Conservation (phyloP, 2,113 vertebrate species). For the Potamarius usumacintae region DNA sequence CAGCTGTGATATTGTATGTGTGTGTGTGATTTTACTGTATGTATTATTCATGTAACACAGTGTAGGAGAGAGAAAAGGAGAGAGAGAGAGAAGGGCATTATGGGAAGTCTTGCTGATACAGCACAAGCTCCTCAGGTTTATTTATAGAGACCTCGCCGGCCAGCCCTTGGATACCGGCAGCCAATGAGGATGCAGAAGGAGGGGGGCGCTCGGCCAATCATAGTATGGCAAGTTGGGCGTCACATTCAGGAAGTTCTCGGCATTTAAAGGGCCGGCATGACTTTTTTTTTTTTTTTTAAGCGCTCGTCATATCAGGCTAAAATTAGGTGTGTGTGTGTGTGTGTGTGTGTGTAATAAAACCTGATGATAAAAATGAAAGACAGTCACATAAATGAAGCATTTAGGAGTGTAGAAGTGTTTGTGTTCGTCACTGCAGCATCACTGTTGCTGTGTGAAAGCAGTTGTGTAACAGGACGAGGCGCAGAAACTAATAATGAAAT, state of each 20-base stretch:
- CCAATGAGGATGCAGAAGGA: constrained; percentile 73
- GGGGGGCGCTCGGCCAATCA: constrained; percentile 68
- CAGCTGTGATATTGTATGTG: constrained; percentile 47
- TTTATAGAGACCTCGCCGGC: constrained; percentile 81
- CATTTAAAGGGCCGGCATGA: constrained; percentile 73
- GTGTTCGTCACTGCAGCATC: constrained; percentile 23
- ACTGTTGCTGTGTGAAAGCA: constrained; percentile 47
- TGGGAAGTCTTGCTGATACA: constrained; percentile 80
- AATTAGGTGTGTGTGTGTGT: constrained; percentile 26
- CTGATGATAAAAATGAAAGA: constrained; percentile 11
- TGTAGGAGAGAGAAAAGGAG: constrained; percentile 30
- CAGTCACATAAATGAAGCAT: neutral
- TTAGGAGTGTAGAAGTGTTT: neutral
- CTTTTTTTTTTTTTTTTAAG: constrained; percentile 66
- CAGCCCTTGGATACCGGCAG: constrained; percentile 82
- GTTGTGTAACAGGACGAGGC: constrained; percentile 12
- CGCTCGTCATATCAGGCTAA: constrained; percentile 37
- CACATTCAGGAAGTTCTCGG: constrained; percentile 75
- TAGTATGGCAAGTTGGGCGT: constrained; percentile 63
- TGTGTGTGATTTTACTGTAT: constrained; percentile 49
- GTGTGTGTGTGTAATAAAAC: constrained; percentile 6
- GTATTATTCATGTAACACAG: constrained; percentile 23
- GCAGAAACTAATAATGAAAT: neutral
- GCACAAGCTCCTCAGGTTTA: constrained; percentile 77
- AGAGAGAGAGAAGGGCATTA: constrained; percentile 62